Evolutionary conservation across 1,140 invertebrate species (phyloP).

Genomic region (Hetaerina americana): DNA sequence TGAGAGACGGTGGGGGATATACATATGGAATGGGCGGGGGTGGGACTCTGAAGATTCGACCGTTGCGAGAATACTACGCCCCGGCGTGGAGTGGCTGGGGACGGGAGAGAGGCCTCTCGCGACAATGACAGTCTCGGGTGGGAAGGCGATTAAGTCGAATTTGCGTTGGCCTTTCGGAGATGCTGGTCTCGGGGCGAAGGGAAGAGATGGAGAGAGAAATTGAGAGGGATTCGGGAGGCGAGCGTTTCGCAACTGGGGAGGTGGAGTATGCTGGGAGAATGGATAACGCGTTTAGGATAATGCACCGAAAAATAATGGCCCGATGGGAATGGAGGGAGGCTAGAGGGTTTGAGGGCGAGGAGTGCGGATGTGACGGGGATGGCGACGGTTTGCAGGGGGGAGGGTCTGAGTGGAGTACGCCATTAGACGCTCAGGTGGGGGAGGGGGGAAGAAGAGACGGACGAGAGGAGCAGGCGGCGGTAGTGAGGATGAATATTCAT

Average conservation of each 20-base stretch:
- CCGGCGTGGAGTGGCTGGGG: too few relatives aligned
- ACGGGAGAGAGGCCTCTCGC: neutral
- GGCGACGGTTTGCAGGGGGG: neutral
- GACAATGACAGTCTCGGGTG: neutral
- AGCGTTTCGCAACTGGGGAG: neutral
- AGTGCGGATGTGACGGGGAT: too few relatives aligned
- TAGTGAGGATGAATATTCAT: neutral
- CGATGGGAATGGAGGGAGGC: neutral
- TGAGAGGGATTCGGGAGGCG: too few relatives aligned
- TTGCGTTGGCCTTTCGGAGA: neutral
- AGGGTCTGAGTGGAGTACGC: neutral
- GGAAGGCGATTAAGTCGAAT: neutral
- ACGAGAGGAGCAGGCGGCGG: neutral
- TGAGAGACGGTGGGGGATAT: too few relatives aligned
- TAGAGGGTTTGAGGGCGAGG: neutral
- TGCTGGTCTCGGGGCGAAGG: neutral
- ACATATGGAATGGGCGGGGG: too few relatives aligned
- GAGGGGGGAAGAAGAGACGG: too few relatives aligned
- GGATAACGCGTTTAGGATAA: neutral
- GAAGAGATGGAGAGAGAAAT: too few relatives aligned
- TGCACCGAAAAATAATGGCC: neutral
- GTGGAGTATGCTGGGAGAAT: neutral
- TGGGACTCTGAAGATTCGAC: too few relatives aligned
- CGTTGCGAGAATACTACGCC: too few relatives aligned
- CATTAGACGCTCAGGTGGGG: neutral